Evolutionary conservation across 2,888 invertebrate species (phyloP).

Genomic region (Parnassius mnemosyne): DNA sequence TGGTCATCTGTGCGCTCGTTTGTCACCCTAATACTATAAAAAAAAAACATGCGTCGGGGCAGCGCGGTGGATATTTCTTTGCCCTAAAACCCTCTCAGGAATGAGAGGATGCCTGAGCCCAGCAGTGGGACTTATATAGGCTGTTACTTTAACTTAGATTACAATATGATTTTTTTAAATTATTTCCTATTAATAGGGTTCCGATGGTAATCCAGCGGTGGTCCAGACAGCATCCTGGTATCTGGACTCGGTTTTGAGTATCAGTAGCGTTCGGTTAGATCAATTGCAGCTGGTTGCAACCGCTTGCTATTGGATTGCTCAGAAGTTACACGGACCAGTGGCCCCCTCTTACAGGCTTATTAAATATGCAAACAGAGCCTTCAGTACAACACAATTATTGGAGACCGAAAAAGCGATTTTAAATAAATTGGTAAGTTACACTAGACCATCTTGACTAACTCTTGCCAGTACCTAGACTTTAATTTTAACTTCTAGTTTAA

Average conservation of each 20-base stretch:
- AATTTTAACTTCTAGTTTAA: too few species aligned
- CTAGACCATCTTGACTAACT: too few species aligned
- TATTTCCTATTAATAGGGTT: slow-evolving; percentile 38
- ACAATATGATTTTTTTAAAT: too few species aligned
- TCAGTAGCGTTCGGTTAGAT: slow-evolving; percentile 39
- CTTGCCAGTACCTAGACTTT: too few species aligned
- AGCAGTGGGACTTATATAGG: too few species aligned
- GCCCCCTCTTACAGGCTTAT: slow-evolving; percentile 45
- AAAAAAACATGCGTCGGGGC: too few species aligned
- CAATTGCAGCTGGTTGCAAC: slow-evolving; percentile 59
- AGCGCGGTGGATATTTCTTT: too few species aligned
- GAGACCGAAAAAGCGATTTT: slow-evolving; percentile 52
- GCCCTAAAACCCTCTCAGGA: too few species aligned
- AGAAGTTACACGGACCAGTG: slow-evolving; percentile 52
- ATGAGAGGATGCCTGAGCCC: too few species aligned
- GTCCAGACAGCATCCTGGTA: slow-evolving; percentile 64
- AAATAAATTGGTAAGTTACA: slow-evolving; percentile 45
- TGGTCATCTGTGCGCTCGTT: too few species aligned
- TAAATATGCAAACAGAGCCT: slow-evolving; percentile 46
- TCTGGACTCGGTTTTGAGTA: slow-evolving; percentile 51
- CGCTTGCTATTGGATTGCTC: slow-evolving; percentile 67
- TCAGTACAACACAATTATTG: slow-evolving; percentile 40
- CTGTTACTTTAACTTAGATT: too few species aligned
- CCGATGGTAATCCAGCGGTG: slow-evolving; percentile 51
- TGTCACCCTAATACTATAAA: too few species aligned